These are phyloP conservation scores for Acanthiza pusilla DNA, from an alignment of 2,797 vertebrate species.

Conservation along the genomic window DNA sequence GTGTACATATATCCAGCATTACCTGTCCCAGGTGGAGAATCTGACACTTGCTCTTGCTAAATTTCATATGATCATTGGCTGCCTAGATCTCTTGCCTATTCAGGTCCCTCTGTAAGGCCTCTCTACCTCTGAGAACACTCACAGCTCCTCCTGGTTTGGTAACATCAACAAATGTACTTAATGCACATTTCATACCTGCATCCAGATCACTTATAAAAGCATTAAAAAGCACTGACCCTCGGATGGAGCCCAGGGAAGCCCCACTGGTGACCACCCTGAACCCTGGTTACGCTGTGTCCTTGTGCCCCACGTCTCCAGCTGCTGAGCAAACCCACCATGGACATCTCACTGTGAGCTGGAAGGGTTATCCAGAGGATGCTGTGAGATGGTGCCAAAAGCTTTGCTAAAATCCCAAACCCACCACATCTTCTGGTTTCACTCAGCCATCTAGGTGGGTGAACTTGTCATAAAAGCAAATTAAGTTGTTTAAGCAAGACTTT, in stretches of 20 bases:
- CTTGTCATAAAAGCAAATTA: not conserved
- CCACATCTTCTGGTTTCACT: not conserved
- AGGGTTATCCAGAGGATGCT: not conserved
- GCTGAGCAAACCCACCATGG: not conserved
- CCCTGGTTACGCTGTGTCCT: accelerated
- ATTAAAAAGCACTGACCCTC: no score
- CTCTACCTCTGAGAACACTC: not conserved
- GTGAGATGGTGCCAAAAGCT: not conserved
- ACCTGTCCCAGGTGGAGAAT: not conserved
- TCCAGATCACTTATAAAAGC: not conserved
- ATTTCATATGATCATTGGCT: not conserved
- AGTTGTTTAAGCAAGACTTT: not conserved
- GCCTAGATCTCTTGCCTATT: not conserved
- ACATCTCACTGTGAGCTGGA: not conserved
- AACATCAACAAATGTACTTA: not conserved
- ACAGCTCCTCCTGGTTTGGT: not conserved
- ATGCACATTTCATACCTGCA: not conserved
- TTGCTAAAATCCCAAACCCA: not conserved
- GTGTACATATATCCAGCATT: not conserved
- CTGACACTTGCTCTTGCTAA: no score
- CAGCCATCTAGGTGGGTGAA: not conserved
- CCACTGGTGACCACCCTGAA: not conserved
- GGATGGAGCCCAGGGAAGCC: not conserved
- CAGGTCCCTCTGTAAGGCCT: not conserved
- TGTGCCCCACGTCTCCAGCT: accelerated